These are phyloP conservation scores for Ptilodon capucinus DNA, from an alignment of 2,888 invertebrate species.

Conservation along the genomic window DNA sequence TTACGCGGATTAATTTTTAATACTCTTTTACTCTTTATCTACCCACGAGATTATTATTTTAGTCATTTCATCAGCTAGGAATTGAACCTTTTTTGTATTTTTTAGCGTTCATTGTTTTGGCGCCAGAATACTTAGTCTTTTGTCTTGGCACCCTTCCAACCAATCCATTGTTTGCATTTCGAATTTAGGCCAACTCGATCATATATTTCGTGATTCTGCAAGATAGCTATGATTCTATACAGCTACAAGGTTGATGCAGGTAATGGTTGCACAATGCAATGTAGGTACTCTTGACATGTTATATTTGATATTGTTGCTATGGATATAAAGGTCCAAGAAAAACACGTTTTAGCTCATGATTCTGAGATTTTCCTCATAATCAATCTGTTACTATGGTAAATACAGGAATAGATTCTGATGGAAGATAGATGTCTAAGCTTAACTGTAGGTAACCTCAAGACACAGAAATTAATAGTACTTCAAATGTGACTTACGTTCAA, in stretches of 20 bases:
- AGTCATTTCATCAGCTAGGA: too few species aligned
- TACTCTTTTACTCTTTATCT: background rate
- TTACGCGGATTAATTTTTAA: background rate
- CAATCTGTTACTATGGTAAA: too few species aligned
- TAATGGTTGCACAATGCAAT: background rate
- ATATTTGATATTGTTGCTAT: background rate
- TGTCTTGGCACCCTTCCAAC: slow-evolving; percentile 46
- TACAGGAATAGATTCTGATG: too few species aligned
- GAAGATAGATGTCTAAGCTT: too few species aligned
- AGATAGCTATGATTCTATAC: background rate
- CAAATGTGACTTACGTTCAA: too few species aligned
- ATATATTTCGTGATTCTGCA: slow-evolving; percentile 15
- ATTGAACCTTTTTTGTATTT: background rate
- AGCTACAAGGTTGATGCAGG: background rate
- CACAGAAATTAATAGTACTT: too few species aligned
- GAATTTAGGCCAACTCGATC: slow-evolving; percentile 40
- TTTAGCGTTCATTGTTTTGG: slow-evolving; percentile 25
- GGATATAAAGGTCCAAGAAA: too few species aligned
- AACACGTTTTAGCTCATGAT: too few species aligned
- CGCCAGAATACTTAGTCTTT: slow-evolving; percentile 38
- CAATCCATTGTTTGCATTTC: slow-evolving; percentile 26
- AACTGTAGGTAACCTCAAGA: too few species aligned
- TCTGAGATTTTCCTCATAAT: too few species aligned
- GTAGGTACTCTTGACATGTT: background rate
- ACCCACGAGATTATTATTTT: too few species aligned